A percentile compares a stretch with the other conserved stretches of the same genome.
phyloP scores from a whole-genome alignment of 1,140 invertebrate species.

The Habropoda laboriosa region DNA sequence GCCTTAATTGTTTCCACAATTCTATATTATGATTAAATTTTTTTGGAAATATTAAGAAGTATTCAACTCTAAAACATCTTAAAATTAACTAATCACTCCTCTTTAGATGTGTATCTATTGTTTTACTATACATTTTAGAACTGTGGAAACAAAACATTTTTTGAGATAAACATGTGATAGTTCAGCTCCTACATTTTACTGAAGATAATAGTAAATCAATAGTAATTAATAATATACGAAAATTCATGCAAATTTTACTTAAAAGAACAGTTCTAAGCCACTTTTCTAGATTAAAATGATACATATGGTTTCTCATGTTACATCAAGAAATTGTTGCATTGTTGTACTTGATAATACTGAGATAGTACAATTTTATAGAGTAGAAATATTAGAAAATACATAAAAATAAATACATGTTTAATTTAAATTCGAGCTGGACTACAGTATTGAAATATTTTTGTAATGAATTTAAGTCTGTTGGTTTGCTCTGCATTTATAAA shows the following conservation, averaged over 20 bases:
- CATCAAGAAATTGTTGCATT: constrained; percentile 34
- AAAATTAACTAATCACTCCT: background rate
- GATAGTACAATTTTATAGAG: constrained; percentile 36
- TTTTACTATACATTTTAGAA: background rate
- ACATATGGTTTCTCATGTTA: constrained; percentile 35
- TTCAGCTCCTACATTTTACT: constrained; percentile 20
- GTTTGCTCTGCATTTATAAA: constrained; percentile 56
- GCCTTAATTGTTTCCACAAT: constrained; percentile 12
- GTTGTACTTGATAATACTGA: constrained; percentile 18
- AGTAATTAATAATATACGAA: background rate
- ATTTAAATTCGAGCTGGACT: constrained; percentile 28
- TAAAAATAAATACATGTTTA: background rate
- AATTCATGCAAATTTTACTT: background rate
- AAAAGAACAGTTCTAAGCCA: background rate
- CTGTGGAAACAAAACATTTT: constrained; percentile 10
- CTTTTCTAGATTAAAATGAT: constrained; percentile 32
- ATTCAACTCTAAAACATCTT: background rate
- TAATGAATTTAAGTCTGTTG: constrained; percentile 43
- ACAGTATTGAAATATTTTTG: constrained; percentile 57
- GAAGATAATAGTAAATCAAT: background rate
- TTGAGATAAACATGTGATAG: background rate
- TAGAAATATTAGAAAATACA: constrained; percentile 26
- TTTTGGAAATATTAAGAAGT: too few species aligned
- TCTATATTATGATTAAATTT: background rate
- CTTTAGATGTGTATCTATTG: background rate